These are phyloP conservation scores for Nomada ruficornis DNA, from an alignment of 2,888 invertebrate species.

Conservation along the genomic window DNA sequence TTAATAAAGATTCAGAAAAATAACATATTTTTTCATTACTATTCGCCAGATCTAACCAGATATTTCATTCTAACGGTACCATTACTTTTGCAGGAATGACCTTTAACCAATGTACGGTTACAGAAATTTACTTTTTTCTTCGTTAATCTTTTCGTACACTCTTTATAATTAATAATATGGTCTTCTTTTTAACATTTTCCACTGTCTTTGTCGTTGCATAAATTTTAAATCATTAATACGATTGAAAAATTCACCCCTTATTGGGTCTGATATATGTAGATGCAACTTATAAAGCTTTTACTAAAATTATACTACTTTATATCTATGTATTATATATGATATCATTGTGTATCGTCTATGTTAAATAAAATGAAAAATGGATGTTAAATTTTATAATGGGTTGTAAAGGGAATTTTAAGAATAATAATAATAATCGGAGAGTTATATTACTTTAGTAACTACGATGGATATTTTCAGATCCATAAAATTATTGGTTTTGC, in stretches of 20 bases:
- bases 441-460: not conserved
- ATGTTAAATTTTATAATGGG: not conserved
- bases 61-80: slow-evolving; percentile 13
- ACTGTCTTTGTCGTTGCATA: not conserved
- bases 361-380: not conserved
- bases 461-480: slow-evolving; percentile 86
- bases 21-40: not conserved
- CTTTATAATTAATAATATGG: not conserved
- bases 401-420: not conserved
- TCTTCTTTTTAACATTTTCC: not conserved
- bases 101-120: slow-evolving; percentile 48
- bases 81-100: slow-evolving; percentile 13
- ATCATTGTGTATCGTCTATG: not conserved
- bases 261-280: not conserved
- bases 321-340: not conserved
- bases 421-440: too few relatives aligned
- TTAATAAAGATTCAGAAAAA: not conserved
- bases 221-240: not conserved
- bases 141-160: not conserved
- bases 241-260: not conserved
- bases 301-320: too few relatives aligned
- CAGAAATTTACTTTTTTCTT: slow-evolving; percentile 6
- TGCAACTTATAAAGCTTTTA: slow-evolving; percentile 26
- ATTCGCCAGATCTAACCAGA: not conserved
- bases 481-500: slow-evolving; percentile 98